phyloP scores from a whole-genome alignment of 2,113 vertebrate species.

The Ceyx margarethae region DNA sequence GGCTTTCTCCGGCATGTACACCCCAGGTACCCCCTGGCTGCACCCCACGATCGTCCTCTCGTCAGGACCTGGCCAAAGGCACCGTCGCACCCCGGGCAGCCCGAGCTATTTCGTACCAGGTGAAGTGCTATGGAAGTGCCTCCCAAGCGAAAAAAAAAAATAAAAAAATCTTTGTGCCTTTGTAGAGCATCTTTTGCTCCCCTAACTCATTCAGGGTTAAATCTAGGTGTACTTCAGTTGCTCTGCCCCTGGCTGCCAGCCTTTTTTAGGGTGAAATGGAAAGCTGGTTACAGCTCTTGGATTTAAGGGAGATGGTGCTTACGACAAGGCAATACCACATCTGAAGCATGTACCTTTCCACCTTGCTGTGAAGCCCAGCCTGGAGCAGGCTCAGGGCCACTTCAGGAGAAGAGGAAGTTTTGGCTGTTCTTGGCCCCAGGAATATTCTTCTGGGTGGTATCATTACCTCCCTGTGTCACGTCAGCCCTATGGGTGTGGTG shows the following conservation, averaged over 20 bases:
- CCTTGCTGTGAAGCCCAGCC: neutral
- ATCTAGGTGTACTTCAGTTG: neutral
- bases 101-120: neutral
- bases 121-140: accelerated
- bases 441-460: neutral
- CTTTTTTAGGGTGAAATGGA: neutral
- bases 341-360: accelerated
- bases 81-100: accelerated
- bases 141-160: neutral
- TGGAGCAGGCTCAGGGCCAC: accelerated
- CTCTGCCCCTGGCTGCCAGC: neutral
- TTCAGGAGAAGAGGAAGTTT: neutral
- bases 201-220: neutral
- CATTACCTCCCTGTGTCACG: neutral
- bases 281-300: neutral
- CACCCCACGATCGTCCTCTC: accelerated
- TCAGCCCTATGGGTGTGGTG: neutral
- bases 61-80: neutral
- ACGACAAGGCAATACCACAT: accelerated
- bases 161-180: neutral
- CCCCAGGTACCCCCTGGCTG: neutral
- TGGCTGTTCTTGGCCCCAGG: neutral
- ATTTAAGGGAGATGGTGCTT: neutral
- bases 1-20: neutral
- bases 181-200: neutral